Percentiles rank a stretch among this genome's conserved stretches.
Evolutionary conservation across 2,888 invertebrate species (phyloP).

Genomic region (Melitaea athalia): DNA sequence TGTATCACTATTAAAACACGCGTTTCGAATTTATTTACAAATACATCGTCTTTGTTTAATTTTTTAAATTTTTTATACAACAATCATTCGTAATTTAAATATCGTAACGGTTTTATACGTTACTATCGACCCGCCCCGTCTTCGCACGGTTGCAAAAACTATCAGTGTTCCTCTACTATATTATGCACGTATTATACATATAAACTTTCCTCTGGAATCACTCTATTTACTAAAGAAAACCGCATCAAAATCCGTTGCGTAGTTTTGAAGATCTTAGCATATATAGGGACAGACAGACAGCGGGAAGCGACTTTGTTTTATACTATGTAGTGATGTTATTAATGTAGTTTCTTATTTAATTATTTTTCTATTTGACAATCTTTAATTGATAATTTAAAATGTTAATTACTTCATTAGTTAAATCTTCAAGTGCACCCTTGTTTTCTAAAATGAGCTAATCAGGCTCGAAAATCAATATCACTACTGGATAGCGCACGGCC

Average conservation of each 20-base stretch:
- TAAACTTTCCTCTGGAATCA: no score
- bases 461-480: conserved; percentile 35
- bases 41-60: conserved; percentile 4
- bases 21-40: conserved; percentile 22
- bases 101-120: not conserved
- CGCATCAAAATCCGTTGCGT: no score
- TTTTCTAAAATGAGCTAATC: conserved; percentile 24
- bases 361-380: not conserved
- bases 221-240: no score
- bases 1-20: conserved; percentile 18
- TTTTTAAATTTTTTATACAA: not conserved
- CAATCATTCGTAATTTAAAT: not conserved
- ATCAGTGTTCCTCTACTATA: no score
- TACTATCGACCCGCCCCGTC: no score
- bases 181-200: no score
- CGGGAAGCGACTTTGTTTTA: no score
- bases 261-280: no score
- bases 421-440: conserved; percentile 3
- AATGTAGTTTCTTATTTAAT: not conserved
- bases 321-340: no score
- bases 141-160: no score
- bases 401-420: not conserved
- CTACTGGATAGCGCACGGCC: conserved; percentile 53
- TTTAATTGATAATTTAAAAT: not conserved
- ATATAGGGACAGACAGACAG: no score